Evolutionary conservation across 2,797 vertebrate genomes (phyloP), one percentile per base, ranked within the genome.

Genomic region (Nannoperca australis): DNA sequence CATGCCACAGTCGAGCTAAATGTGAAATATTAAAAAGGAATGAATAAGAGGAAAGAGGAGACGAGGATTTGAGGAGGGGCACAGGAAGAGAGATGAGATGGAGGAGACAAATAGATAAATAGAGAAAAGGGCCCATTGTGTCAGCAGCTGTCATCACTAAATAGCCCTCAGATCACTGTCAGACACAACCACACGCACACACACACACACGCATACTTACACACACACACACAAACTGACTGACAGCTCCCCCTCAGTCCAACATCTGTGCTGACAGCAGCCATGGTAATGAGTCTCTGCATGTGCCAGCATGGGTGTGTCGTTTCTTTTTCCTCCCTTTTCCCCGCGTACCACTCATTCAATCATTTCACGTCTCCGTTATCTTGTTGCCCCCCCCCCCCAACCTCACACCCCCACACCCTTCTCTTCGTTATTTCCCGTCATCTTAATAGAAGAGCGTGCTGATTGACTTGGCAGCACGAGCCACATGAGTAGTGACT

Each of bases 201-300:
- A 60, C 51, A 81, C 50, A 54, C 65, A 78, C 47, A 50, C 22
- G 55, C 76, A 84, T 68, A 69, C 77, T 80, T 56, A 66, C 74
- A 82, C 70, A 75, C 66, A 75, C 66, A 51, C 83, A 32, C 32
- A 78, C 84, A 68, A 61, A 65, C 74, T 92, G 91, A 94, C 85
- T 91, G 92, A 94, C 94, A 92, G 91, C 91, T 92, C 91, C 92
- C 93, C 92, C 92, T 94, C 92, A 92, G 92, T 91, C 88, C 88
- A 93, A 94, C 94, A 94, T 94, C 94, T 94, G 94, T 91, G 93
- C 90, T 91, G 93, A 94, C 94, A 94, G 93, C 92, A 92, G 90
- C 89, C 90, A 60, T 87, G 90, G 90, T 94, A 94, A 94, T 94
- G 92, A 93, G 86, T 89, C 92, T 93, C 90, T 81, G 84, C 88